Conservation (phyloP, 2,797 vertebrate genomes). For the Artibeus lituratus region DNA sequence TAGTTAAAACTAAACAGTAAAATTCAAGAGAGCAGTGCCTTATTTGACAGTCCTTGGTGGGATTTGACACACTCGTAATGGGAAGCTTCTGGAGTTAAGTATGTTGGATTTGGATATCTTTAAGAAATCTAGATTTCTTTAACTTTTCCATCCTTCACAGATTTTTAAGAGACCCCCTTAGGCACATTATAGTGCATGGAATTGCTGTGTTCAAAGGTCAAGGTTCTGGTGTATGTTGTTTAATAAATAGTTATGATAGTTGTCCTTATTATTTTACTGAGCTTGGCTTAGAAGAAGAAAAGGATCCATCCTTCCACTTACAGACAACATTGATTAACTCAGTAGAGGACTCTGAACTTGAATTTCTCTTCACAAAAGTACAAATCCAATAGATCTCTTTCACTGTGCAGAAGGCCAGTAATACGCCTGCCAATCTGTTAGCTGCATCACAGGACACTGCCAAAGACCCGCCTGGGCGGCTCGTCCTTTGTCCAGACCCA, state of each 20-base stretch:
- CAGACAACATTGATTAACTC: background rate
- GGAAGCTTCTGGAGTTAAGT: background rate
- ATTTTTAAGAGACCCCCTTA: background rate
- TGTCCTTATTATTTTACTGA: background rate
- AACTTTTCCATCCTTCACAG: background rate
- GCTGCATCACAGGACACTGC: constrained; percentile 47
- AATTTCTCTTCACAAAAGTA: constrained; percentile 44
- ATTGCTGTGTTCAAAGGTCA: background rate
- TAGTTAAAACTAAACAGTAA: background rate
- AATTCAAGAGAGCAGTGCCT: background rate
- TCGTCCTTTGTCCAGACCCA: constrained; percentile 56
- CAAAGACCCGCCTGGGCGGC: constrained; percentile 61
- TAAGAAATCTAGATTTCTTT: constrained; percentile 25
- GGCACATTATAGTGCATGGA: background rate
- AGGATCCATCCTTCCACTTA: background rate
- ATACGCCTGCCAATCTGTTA: constrained; percentile 22
- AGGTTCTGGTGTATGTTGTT: background rate
- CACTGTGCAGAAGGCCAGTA: background rate
- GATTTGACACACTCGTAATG: background rate
- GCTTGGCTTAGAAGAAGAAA: constrained; percentile 15
- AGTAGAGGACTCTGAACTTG: background rate
- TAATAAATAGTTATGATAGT: background rate
- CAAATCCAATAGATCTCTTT: constrained; percentile 33
- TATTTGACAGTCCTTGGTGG: background rate
- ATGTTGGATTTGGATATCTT: background rate